Base-by-base conservation (phyloP, 1,140 invertebrate genomes). In the Hormaphis cornu region DNA sequence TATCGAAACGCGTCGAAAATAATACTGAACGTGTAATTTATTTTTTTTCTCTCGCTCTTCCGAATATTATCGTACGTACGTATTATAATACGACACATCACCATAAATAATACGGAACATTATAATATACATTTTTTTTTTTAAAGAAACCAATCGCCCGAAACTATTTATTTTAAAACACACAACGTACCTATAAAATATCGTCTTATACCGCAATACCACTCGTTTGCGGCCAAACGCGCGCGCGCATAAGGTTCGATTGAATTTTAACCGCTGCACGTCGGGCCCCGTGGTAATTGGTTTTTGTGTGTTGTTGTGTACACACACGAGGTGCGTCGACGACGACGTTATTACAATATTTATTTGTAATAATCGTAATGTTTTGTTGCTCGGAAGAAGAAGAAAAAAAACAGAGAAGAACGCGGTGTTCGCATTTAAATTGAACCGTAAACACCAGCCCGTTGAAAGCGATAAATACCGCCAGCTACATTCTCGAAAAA, bases 351-450 rank as follows among this genome's bases (percentile, higher is more conserved):
- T 54, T 33, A 54, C 18, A n/a, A n/a, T n/a, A n/a, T n/a, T 40
- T 40, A 7, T 40, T 40, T 14, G 7, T 16, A 16, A n/a, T 16
- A 4, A n/a, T 10, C 42, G 42, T 16, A n/a, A n/a, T 40, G 37
- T 40, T 7, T 40, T 10, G 6, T 20, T 20, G n/a, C 20, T 6
- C n/a, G 8, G 24, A 30, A 46, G 16, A 46, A 5, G 18, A 10
- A 46, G 28, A 63, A 42, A 48, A 44, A 48, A n/a, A 63, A 18
- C 22, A 56, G 53, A 20, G 53, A 56, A 30, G 59, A 7, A 22
- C 46, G 46, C 44, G 42, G 59, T 63, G n/a, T 63, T 63, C 33
- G 59, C 59, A 48, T 63, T 63, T 63, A 63, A 63, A 63, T 63
- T 48, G 59, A 63, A 63, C 59, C 22, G 59, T 63, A 63, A 63